Evolutionary conservation across 2,113 vertebrate species (phyloP).

Genomic region (Mastomys natalensis): DNA sequence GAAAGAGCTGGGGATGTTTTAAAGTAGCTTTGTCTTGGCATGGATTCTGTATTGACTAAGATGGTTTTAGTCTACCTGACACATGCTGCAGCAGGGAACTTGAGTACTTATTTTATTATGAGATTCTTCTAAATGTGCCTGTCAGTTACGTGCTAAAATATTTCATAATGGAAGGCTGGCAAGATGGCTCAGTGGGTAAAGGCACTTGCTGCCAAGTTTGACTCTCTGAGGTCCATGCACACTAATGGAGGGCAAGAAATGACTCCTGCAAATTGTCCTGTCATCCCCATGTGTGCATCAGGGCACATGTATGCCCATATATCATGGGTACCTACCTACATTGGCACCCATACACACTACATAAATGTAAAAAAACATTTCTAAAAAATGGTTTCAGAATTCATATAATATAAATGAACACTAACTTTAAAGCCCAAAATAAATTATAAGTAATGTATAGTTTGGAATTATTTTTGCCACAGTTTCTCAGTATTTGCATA

Average conservation of each 20-base stretch:
- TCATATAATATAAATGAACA: neutral
- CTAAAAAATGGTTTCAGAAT: neutral
- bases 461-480: conserved; percentile 18
- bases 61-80: neutral
- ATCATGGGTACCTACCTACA: neutral
- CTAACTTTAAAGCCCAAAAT: neutral
- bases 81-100: neutral
- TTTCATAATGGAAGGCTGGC: neutral
- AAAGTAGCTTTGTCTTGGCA: conserved; percentile 12
- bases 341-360: neutral
- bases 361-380: neutral
- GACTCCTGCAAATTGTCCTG: neutral
- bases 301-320: neutral
- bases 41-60: conserved; percentile 17
- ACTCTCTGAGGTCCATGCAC: neutral
- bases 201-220: neutral
- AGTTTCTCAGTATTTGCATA: neutral
- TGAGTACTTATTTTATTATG: neutral
- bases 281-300: neutral
- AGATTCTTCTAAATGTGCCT: neutral
- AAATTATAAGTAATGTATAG: neutral
- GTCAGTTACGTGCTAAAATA: neutral
- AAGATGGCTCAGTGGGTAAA: neutral
- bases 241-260: neutral
- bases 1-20: conserved; percentile 10